Evolutionary conservation across 2,113 vertebrate species (phyloP), one percentile per base, ranked within the genome.

Genomic region (Mastomys natalensis): DNA sequence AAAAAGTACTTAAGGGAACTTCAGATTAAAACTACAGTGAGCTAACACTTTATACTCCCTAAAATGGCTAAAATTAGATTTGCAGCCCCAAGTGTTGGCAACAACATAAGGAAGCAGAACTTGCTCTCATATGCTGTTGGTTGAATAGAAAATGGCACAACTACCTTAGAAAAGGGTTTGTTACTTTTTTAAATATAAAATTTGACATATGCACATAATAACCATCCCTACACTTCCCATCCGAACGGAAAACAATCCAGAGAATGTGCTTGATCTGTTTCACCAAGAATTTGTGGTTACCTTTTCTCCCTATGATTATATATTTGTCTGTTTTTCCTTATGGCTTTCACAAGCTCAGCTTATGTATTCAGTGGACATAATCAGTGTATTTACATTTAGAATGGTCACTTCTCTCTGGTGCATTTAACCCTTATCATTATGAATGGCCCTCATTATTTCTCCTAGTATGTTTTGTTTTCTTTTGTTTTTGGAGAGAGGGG

Each of bases 21-120:
- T 31, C 62, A 87, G 45, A 87, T 53, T 72, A 87, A 72, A 72
- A 53, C 85, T 87, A 72, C 85, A 87, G 53, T 87, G 62, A 68
- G 12, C 53, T 87, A 53, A 24, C 3, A 53, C 62, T 87, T 72
- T 70, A 53, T 87, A 70, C 21, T 68, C 48, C 66, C 64, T 68
- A 72, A 70, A 87, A 87, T 72, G 66, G 48, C 48, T 87, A 70
- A 68, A 87, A 70, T 87, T 72, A 87, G 85, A n/a, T 45, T 87
- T 87, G 5, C 12, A 87, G 34, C 45, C 85, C 85, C 66, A 53
- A 87, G 34, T 70, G 66, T 70, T 72, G 66, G 34, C 66, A 72
- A 70, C 40, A 87, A 26, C 53, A 48, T 87, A 37, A 87, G 66
- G 85, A 87, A 53, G 45, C 66, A 72, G 66, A 70, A 70, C 66